phyloP scores from a whole-genome alignment of 2,113 vertebrate species.

The Plecturocebus donacophilus region DNA sequence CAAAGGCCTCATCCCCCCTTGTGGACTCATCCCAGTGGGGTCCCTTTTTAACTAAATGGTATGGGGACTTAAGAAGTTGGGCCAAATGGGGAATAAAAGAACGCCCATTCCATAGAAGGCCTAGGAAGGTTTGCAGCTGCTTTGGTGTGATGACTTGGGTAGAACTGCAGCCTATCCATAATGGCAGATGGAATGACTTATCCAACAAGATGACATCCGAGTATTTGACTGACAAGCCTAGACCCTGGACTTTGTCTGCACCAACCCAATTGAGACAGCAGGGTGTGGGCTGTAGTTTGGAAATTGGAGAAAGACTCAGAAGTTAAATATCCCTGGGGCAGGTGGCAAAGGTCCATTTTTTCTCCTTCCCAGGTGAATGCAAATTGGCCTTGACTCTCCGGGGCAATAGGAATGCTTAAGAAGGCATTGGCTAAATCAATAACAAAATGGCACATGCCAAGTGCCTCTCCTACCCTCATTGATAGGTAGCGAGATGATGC shows the following conservation, averaged over 20 bases:
- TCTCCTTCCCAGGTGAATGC: not conserved
- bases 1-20: not conserved
- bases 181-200: not conserved
- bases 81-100: not conserved
- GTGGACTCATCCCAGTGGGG: not conserved
- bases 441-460: not conserved
- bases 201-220: not conserved
- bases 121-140: not conserved
- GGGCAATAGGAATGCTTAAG: not conserved
- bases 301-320: not conserved
- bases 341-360: not conserved
- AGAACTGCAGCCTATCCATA: not conserved
- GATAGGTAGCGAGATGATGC: not conserved
- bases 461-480: not conserved
- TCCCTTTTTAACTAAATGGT: not conserved
- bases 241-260: not conserved
- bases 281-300: not conserved
- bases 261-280: not conserved
- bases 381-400: not conserved
- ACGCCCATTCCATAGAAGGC: not conserved
- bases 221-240: not conserved
- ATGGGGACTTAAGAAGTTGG: not conserved
- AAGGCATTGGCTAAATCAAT: not conserved
- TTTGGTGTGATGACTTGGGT: not conserved
- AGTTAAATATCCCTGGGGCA: not conserved